phyloP scores from a whole-genome alignment of 2,113 vertebrate species.

The Urocynchramus pylzowi region DNA sequence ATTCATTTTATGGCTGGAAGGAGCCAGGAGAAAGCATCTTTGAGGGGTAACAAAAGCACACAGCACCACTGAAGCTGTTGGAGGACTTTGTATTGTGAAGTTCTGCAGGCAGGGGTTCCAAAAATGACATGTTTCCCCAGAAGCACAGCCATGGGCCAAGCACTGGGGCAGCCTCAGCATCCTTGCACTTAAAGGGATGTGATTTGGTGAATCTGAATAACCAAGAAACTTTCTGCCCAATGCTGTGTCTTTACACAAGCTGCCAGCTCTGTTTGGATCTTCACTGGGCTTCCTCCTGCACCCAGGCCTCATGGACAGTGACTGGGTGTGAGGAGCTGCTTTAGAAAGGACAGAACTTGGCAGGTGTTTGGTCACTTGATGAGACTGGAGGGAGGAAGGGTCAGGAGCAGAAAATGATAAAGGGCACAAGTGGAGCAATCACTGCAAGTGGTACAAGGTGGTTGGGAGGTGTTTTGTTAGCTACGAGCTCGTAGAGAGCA shows the following conservation, averaged over 20 bases:
- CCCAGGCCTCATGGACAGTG: background rate
- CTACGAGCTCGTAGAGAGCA: rapidly evolving
- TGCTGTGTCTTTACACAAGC: background rate
- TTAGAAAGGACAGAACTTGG: background rate
- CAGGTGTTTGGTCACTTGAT: background rate
- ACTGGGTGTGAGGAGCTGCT: background rate
- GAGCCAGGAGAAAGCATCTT: background rate
- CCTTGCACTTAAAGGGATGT: background rate
- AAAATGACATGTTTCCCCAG: rapidly evolving
- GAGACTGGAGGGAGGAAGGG: background rate
- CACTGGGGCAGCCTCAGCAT: background rate
- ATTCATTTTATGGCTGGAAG: background rate
- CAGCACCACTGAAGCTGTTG: background rate
- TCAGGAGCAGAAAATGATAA: background rate
- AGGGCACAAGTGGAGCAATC: background rate
- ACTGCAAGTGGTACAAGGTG: background rate
- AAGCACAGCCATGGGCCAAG: rapidly evolving
- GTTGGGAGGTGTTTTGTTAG: rapidly evolving
- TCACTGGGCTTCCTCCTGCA: background rate
- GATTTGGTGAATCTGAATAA: background rate
- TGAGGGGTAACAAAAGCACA: background rate
- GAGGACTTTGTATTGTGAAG: background rate
- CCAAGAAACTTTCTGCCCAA: background rate
- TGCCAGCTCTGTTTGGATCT: background rate
- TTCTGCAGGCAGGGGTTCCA: rapidly evolving